These are phyloP conservation scores for Patella pellucida DNA, from an alignment of 2,888 invertebrate genomes.

Conservation along the genomic window DNA sequence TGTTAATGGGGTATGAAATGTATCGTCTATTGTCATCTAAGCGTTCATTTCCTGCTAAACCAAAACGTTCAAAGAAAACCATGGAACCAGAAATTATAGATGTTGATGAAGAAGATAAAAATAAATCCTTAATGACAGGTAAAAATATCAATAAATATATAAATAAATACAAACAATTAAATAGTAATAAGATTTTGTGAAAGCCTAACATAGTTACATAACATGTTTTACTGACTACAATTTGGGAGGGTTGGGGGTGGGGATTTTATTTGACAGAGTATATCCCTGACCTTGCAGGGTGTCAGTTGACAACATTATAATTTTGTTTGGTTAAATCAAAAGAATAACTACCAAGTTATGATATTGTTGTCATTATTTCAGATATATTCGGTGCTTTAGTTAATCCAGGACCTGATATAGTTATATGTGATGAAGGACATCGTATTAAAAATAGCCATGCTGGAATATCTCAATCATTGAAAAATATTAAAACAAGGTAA, in stretches of 20 bases:
- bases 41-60: constrained; percentile 27
- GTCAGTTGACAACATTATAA: too few relatives aligned
- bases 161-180: too few relatives aligned
- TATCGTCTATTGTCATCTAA: constrained; percentile 86
- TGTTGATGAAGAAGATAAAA: constrained; percentile 73
- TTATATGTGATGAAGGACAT: constrained; percentile 78
- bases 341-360: too few relatives aligned
- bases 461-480: constrained; percentile 93
- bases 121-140: constrained; percentile 65
- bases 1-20: constrained; percentile 97
- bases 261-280: too few relatives aligned
- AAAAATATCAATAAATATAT: constrained; percentile 17
- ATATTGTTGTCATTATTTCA: constrained; percentile 35
- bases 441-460: constrained; percentile 98
- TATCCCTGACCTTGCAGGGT: too few relatives aligned
- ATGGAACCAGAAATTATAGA: constrained; percentile 66
- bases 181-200: too few relatives aligned
- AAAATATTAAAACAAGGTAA: constrained; percentile 86
- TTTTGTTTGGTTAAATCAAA: too few relatives aligned
- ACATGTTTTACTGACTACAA: too few relatives aligned
- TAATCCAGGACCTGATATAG: constrained; percentile 70
- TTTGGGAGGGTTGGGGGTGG: too few relatives aligned
- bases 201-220: too few relatives aligned
- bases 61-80: constrained; percentile 72
- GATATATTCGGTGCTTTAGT: constrained; percentile 67